Percentiles rank a stretch among this genome's conserved stretches.
These are phyloP conservation scores for Nebria salina DNA, from an alignment of 2,888 invertebrate genomes.

Conservation along the genomic window DNA sequence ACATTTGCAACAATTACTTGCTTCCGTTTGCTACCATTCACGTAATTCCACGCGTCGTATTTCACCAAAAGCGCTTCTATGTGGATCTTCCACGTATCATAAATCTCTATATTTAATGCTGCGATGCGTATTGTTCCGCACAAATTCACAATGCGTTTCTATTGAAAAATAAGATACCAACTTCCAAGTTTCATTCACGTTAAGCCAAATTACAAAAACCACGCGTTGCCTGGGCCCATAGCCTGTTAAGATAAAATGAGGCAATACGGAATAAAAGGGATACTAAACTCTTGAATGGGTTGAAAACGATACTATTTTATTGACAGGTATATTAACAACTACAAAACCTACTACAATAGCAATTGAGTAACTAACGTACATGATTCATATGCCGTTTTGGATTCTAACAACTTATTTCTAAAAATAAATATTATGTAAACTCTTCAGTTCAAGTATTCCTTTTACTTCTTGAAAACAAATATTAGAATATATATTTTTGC, in stretches of 20 bases:
- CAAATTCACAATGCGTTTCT: not conserved
- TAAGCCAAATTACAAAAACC: no score
- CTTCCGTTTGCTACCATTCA: not conserved
- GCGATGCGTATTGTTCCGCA: not conserved
- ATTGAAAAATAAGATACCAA: not conserved
- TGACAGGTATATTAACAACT: no score
- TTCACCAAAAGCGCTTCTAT: not conserved
- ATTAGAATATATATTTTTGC: not conserved
- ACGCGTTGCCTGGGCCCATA: no score
- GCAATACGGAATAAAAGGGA: no score
- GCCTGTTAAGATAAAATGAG: no score
- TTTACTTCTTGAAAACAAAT: not conserved
- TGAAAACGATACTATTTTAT: no score
- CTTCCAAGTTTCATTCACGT: no score
- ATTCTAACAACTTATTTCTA: not conserved
- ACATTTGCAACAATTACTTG: not conserved
- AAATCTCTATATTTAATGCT: not conserved
- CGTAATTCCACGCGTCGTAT: not conserved
- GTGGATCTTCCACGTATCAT: slow-evolving; percentile 6
- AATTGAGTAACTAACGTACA: no score
- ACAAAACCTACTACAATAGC: no score
- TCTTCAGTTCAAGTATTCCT: not conserved
- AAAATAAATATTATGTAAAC: slow-evolving; percentile 12
- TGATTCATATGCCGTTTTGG: no score
- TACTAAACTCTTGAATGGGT: no score